Evolutionary conservation across 2,113 vertebrate species (phyloP).

Genomic region (Hystrix cristata): DNA sequence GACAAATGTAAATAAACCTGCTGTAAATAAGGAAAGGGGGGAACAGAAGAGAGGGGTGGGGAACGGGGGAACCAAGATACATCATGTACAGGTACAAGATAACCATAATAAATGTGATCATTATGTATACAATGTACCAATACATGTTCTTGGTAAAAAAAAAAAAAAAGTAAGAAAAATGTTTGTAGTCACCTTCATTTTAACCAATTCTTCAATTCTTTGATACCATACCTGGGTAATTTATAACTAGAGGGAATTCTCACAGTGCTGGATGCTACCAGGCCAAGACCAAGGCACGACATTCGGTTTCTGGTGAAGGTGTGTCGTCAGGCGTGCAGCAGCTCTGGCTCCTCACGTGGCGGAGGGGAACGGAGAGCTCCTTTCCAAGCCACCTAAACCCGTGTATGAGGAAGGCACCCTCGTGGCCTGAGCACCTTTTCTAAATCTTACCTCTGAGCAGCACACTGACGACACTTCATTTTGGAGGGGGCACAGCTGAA

Average conservation of each 20-base stretch:
- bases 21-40: no score
- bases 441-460: not conserved
- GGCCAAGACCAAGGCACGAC: not conserved
- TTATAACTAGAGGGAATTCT: not conserved
- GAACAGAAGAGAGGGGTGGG: no score
- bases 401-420: not conserved
- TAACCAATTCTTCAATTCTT: slow-evolving; percentile 32
- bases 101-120: no score
- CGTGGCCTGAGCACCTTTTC: no score
- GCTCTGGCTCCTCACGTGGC: not conserved
- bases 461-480: not conserved
- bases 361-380: not conserved
- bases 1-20: no score
- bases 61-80: no score
- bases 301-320: not conserved
- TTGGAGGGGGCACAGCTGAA: not conserved
- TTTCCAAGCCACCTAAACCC: not conserved
- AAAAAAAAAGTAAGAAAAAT: not conserved
- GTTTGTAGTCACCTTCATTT: not conserved
- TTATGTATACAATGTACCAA: no score
- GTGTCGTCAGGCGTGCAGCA: not conserved
- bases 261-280: not conserved
- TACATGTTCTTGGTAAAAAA: no score
- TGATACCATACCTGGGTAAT: not conserved
- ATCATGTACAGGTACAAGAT: no score